Evolutionary conservation across 1,140 invertebrate genomes (phyloP).

Genomic region (Ips typographus): DNA sequence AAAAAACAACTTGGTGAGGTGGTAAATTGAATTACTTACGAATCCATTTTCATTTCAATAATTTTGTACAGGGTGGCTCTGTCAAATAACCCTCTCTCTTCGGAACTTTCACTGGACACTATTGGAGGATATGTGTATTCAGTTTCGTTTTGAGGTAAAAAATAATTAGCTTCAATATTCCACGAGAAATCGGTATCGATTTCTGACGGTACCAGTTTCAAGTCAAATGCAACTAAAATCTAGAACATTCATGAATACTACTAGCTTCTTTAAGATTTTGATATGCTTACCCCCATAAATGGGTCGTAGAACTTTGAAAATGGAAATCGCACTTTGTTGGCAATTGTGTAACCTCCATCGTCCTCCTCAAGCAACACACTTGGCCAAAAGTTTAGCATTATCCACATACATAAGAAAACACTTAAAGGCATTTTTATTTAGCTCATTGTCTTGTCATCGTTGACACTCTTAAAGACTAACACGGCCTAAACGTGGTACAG

Average conservation of each 20-base stretch:
- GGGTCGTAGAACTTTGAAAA: constrained; percentile 34
- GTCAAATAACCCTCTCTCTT: constrained; percentile 35
- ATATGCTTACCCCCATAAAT: constrained; percentile 38
- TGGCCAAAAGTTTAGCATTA: no score
- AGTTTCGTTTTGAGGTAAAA: constrained; percentile 45
- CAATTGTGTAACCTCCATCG: constrained; percentile 25
- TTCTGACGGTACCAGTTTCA: constrained; percentile 69
- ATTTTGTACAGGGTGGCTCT: constrained; percentile 42
- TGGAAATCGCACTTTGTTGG: constrained; percentile 36
- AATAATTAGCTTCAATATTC: constrained; percentile 76
- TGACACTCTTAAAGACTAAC: no score
- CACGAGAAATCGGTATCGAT: constrained; percentile 73
- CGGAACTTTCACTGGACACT: constrained; percentile 25
- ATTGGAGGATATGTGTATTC: constrained; percentile 45
- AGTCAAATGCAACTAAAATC: constrained; percentile 69
- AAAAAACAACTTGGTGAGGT: no score
- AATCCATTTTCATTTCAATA: constrained; percentile 45
- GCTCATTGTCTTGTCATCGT: no score
- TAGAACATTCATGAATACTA: constrained; percentile 23
- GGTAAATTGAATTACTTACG: constrained; percentile 37
- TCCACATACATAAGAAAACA: no score
- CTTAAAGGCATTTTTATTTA: no score
- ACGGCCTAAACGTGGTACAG: no score
- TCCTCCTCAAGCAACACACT: neutral
- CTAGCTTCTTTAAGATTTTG: neutral